phyloP scores from a whole-genome alignment of 2,888 invertebrate species.

The Parnassius glacialis region DNA sequence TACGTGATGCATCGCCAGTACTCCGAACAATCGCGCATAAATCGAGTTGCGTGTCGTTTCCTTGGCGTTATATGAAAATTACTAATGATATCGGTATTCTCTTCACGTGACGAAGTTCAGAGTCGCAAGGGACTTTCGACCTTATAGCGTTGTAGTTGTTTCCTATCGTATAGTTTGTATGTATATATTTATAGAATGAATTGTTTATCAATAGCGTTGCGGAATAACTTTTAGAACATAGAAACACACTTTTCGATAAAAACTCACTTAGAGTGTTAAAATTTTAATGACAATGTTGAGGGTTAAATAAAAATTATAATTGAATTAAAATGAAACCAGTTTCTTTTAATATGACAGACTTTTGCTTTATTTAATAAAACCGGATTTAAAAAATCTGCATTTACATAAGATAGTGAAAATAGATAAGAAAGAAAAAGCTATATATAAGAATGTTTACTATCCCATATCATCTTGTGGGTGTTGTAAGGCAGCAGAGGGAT shows the following conservation, averaged over 20 bases:
- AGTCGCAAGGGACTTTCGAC: constrained; percentile 20
- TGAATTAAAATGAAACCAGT: no score
- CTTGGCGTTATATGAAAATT: constrained; percentile 4
- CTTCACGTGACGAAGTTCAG: constrained; percentile 10
- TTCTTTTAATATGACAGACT: no score
- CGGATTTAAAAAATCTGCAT: no score
- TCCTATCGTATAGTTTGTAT: not conserved
- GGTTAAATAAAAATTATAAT: not conserved
- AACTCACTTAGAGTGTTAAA: not conserved
- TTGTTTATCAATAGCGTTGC: constrained; percentile 23
- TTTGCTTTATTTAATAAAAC: no score
- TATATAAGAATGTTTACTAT: no score
- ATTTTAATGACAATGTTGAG: not conserved
- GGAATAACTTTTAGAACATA: not conserved
- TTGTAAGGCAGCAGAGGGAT: no score
- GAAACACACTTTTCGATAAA: not conserved
- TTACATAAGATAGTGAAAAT: no score
- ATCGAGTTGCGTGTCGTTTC: constrained; percentile 23
- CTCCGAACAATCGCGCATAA: not conserved
- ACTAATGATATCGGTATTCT: constrained; percentile 9
- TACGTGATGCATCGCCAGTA: constrained; percentile 14
- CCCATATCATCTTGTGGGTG: no score
- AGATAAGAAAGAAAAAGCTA: no score
- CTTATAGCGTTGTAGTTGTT: constrained; percentile 6
- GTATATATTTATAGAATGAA: not conserved